These are phyloP conservation scores for Pandion haliaetus DNA, from an alignment of 2,113 vertebrate species.

Conservation along the genomic window DNA sequence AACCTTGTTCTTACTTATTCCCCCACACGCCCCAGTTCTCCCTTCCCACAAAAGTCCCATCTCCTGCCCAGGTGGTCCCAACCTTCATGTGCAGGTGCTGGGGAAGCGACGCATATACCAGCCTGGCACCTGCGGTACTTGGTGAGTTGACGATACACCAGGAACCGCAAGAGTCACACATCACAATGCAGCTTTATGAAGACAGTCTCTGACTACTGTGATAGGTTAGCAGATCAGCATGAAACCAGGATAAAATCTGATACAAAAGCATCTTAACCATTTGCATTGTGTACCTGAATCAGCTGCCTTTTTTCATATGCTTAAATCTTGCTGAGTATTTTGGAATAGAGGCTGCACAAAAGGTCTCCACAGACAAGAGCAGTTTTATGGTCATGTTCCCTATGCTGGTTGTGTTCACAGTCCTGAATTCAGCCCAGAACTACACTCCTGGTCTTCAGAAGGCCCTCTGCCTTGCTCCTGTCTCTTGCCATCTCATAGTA, in stretches of 20 bases:
- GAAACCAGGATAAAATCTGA: neutral
- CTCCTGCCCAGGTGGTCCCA: neutral
- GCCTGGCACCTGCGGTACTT: accelerated
- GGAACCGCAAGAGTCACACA: neutral
- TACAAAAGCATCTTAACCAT: neutral
- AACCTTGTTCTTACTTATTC: neutral
- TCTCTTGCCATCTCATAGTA: neutral
- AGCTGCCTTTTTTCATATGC: neutral
- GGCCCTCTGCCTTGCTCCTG: neutral
- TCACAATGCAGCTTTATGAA: neutral
- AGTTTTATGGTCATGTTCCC: neutral
- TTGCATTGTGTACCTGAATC: neutral
- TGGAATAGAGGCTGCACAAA: neutral
- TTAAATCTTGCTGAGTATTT: neutral
- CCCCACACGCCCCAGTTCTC: neutral
- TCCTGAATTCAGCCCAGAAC: neutral
- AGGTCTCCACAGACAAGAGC: neutral
- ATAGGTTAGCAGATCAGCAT: neutral
- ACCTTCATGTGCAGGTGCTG: neutral
- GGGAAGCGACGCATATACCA: neutral
- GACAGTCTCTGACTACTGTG: neutral
- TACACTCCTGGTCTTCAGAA: neutral
- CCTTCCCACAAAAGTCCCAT: neutral
- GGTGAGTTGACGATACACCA: neutral
- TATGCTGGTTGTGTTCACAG: neutral